phyloP scores from a whole-genome alignment of 2,888 invertebrate genomes.

The Anthophora plumipes region DNA sequence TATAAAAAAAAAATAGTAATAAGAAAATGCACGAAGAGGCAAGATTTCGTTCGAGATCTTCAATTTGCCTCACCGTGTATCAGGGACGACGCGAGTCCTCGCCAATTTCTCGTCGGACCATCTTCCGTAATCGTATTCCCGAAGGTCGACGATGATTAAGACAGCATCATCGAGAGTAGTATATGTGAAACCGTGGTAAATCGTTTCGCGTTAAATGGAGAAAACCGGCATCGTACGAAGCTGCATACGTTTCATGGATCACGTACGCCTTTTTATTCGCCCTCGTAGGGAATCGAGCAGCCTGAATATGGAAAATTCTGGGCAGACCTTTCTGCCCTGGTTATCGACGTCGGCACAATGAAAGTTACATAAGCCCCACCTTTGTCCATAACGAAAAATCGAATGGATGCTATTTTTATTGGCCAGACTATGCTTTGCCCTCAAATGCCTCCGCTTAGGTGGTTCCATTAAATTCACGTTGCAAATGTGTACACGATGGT shows the following conservation, averaged over 20 bases:
- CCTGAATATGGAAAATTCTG: conserved; percentile 23
- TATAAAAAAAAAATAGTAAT: background rate
- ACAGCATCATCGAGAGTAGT: background rate
- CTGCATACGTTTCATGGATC: conserved; percentile 26
- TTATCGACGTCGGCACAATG: conserved; percentile 31
- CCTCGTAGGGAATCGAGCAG: conserved; percentile 1
- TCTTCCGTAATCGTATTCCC: conserved; percentile 31
- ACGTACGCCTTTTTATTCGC: conserved; percentile 26
- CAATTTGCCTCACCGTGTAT: conserved; percentile 20
- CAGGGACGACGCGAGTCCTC: conserved; percentile 27
- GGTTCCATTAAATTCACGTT: no score
- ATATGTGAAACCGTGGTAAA: conserved; percentile 14
- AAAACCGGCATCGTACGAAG: conserved; percentile 10
- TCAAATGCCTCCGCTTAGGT: background rate
- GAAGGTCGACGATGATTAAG: conserved; percentile 38
- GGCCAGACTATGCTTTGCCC: background rate
- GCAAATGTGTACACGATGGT: no score
- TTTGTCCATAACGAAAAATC: conserved; percentile 18
- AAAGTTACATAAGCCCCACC: conserved; percentile 35
- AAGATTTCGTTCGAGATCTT: background rate
- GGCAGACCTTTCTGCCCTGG: no score
- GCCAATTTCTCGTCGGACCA: conserved; percentile 27
- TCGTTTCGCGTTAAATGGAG: conserved; percentile 25
- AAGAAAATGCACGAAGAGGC: background rate
- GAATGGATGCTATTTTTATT: conserved; percentile 26